A percentile compares a stretch with the other conserved stretches of the same genome.
Evolutionary conservation across 2,113 vertebrate species (phyloP).

Genomic region (Eublepharis macularius): DNA sequence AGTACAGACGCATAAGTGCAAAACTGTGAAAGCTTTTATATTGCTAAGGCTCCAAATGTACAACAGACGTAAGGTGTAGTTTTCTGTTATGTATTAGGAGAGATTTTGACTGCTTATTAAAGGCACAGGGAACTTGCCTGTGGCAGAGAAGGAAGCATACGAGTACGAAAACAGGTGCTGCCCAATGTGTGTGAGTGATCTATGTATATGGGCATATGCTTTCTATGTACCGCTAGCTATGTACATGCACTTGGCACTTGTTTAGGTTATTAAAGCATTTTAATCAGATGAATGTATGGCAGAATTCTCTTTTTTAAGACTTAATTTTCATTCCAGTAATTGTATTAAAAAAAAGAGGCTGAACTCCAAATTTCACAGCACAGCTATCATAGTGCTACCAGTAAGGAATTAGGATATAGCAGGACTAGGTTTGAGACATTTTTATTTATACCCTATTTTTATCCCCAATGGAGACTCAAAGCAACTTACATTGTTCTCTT

Average conservation of each 20-base stretch:
- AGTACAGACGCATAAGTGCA: neutral
- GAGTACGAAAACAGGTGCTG: slow-evolving; percentile 14
- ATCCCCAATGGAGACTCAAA: too few species aligned
- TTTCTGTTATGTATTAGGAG: neutral
- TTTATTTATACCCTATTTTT: too few species aligned
- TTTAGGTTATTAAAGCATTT: neutral
- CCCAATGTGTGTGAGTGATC: neutral
- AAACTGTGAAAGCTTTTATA: slow-evolving; percentile 9
- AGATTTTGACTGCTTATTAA: slow-evolving; percentile 33
- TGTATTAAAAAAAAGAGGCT: neutral
- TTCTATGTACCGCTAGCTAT: neutral
- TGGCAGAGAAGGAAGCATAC: slow-evolving; percentile 18
- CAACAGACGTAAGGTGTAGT: neutral
- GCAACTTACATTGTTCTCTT: too few species aligned
- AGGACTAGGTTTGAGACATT: neutral
- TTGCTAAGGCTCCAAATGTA: neutral
- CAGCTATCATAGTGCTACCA: neutral
- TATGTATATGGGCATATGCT: neutral
- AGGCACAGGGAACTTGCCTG: neutral
- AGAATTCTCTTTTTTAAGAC: neutral
- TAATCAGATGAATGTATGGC: neutral
- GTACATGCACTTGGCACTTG: neutral
- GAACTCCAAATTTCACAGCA: neutral
- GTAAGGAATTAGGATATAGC: neutral
- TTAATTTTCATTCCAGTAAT: neutral